Evolutionary conservation across 2,797 vertebrate genomes (phyloP), one percentile per base, ranked within the genome.

Genomic region (Melopsittacus undulatus): DNA sequence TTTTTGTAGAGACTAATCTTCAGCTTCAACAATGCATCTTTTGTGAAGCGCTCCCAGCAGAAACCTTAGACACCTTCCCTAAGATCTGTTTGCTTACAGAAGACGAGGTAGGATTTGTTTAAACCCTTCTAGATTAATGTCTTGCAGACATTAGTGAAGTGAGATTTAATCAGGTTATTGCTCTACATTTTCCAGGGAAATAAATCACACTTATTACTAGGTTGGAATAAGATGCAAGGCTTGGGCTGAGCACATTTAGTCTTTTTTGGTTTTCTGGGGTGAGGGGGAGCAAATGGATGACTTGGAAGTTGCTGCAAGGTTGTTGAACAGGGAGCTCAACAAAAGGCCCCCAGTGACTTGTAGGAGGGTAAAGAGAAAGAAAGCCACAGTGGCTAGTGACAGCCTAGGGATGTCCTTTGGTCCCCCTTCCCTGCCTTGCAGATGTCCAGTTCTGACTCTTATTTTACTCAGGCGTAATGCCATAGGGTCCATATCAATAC

Each of bases 51-150:
- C 93, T 96, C 93, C 46, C 90, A 89, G 86, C 72, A 96, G 96
- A 97, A 97, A 97, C 96, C 88, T 95, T 96, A 97, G 96, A 96
- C 96, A 97, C 96, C 94, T 96, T 96, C 90, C 62, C 57, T 92
- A 96, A 95, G 88, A 97, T 96, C 81, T 95, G 94, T 97, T 97
- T 95, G 96, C 96, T 97, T 97, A 96, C 78, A 96, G 93, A 96
- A 95, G 94, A 95, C 2, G 96, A 97, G 94, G 95, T 94, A 96
- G 90, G 96, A 96, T 97, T 97, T 96, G 90, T 96, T 93, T 96
- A 96, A 97, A 97, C 92, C 86, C 89, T 83, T 75, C 79, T 95
- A 94, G 96, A 96, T 96, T 96, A 97, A 96, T 92, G 92, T 97
- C 95, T 95, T 95, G 93, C 90, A 97, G 95, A 96, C 95, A 97